These are phyloP conservation scores for Drosophila affinis DNA, from an alignment of 2,888 invertebrate genomes.

Conservation along the genomic window DNA sequence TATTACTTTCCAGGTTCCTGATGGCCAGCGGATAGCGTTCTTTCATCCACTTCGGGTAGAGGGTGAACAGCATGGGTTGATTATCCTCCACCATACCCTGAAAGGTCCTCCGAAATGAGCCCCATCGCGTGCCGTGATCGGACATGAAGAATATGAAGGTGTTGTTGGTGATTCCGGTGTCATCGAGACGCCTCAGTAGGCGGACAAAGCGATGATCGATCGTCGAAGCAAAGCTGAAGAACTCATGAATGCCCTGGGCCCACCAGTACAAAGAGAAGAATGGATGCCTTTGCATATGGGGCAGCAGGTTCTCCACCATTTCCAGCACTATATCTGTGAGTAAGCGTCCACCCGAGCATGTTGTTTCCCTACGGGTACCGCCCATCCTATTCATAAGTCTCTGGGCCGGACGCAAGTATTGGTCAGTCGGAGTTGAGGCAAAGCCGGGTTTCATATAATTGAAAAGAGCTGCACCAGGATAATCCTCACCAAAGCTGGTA, in stretches of 20 bases:
- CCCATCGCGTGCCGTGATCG: constrained; percentile 95
- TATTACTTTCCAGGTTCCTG: constrained; percentile 87
- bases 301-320: constrained; percentile 87
- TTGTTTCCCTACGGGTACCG: neutral
- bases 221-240: constrained; percentile 86
- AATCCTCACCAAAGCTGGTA: constrained; percentile 92
- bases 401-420: constrained; percentile 85
- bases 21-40: constrained; percentile 86
- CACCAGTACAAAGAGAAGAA: constrained; percentile 93
- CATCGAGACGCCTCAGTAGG: constrained; percentile 58
- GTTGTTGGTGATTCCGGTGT: constrained; percentile 84
- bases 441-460: constrained; percentile 91
- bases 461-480: constrained; percentile 90
- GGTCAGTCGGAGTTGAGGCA: constrained; percentile 89
- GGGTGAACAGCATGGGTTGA: constrained; percentile 89
- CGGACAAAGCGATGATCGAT: constrained; percentile 4
- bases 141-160: constrained; percentile 90
- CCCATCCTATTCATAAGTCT: constrained; percentile 60
- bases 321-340: constrained; percentile 86
- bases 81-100: constrained; percentile 93
- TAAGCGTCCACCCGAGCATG: constrained; percentile 16
- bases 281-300: constrained; percentile 85
- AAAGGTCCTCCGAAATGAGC: constrained; percentile 89
- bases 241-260: constrained; percentile 91
- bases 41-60: constrained; percentile 89